Evolutionary conservation across 2,888 invertebrate species (phyloP), one percentile per base, ranked within the genome.

Genomic region (Hermaeophaga mercurialis): DNA sequence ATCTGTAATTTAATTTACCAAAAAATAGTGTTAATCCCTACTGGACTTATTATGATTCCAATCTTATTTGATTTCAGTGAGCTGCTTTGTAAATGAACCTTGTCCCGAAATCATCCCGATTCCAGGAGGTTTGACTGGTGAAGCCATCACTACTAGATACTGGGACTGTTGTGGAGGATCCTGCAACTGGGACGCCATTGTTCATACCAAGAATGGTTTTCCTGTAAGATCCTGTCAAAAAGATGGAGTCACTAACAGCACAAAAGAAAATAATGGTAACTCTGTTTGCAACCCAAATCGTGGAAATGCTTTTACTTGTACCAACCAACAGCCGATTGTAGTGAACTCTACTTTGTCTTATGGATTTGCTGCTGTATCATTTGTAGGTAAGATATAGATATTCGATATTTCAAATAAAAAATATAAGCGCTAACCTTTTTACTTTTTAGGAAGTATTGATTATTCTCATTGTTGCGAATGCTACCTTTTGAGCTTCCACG

Each of bases 401-500:
- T n/a, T n/a, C n/a, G n/a, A n/a, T n/a, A n/a, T n/a, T n/a, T n/a
- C n/a, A n/a, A n/a, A n/a, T n/a, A n/a, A n/a, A n/a, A n/a, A n/a
- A n/a, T n/a, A n/a, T n/a, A n/a, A n/a, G n/a, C n/a, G n/a, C n/a
- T n/a, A n/a, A n/a, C n/a, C n/a, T n/a, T n/a, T n/a, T n/a, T n/a
- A n/a, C n/a, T n/a, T n/a, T 22, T 22, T 22, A 24, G 59, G 61
- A 24, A 58, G 61, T 26, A 43, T 43, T 12, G 61, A 58, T 17
- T 56, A 62, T 19, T 31, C 28, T 41, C 54, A 54, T 26, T 66
- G 66, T 18, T 66, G 64, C 43, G 48, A 48, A 9, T 65, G 65
- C 46, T 46, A 64, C 14, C 56, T 64, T 3, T 52, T 65, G 15
- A 54, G 18, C 5, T 65, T 65, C 56, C 38, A 57, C 41, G 65